These are phyloP conservation scores for Oncopodura yosiiana DNA, from an alignment of 1,140 invertebrate species.

Conservation along the genomic window DNA sequence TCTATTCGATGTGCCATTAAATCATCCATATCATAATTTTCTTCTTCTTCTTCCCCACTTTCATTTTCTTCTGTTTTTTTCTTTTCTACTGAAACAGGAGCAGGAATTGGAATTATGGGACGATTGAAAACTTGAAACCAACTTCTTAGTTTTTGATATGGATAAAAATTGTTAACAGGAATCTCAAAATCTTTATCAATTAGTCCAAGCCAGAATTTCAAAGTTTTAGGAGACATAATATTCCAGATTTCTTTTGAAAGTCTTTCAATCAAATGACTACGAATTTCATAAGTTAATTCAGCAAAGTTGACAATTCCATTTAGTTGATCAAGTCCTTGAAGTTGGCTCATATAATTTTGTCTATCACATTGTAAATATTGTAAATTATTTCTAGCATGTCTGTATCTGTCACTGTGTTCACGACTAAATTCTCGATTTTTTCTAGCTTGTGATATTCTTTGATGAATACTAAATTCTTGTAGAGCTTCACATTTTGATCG, in stretches of 20 bases:
- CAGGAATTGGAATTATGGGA: neutral
- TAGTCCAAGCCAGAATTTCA: no score
- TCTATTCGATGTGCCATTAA: constrained; percentile 12
- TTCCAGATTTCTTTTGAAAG: neutral
- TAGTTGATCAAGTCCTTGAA: neutral
- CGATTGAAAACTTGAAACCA: neutral
- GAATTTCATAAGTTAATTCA: neutral
- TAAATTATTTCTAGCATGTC: neutral
- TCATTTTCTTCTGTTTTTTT: neutral
- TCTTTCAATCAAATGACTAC: neutral
- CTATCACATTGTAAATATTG: neutral
- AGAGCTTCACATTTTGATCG: constrained; percentile 53
- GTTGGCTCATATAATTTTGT: neutral
- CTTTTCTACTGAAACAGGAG: no score
- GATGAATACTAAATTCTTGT: constrained; percentile 41
- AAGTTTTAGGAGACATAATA: neutral
- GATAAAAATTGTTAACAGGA: no score
- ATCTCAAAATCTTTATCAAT: neutral
- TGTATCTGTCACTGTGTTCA: no score
- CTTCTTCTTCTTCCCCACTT: constrained; percentile 8
- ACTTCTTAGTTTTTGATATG: neutral
- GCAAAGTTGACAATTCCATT: neutral
- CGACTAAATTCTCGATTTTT: neutral
- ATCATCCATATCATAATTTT: constrained; percentile 23
- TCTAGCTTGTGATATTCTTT: neutral